Evolutionary conservation across 2,113 vertebrate species (phyloP).

Genomic region (Piprites chloris): DNA sequence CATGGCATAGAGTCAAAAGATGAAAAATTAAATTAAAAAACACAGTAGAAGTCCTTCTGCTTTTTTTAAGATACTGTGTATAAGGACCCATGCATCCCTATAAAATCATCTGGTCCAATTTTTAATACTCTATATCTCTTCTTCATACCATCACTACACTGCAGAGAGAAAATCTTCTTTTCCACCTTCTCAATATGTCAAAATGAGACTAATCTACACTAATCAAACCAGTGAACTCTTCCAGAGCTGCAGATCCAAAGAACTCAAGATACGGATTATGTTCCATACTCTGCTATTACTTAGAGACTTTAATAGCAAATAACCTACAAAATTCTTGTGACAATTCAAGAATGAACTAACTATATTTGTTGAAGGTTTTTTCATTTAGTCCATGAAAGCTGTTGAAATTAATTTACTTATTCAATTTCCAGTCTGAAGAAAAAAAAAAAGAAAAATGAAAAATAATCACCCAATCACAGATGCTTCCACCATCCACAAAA

Average conservation of each 20-base stretch:
- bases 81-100: background rate
- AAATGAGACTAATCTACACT: background rate
- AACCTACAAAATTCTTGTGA: background rate
- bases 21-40: background rate
- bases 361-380: background rate
- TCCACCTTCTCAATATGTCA: background rate
- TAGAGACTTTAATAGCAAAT: background rate
- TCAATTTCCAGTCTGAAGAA: background rate
- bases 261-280: background rate
- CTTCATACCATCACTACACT: background rate
- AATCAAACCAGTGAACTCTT: background rate
- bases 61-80: background rate
- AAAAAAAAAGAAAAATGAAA: background rate
- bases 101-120: background rate
- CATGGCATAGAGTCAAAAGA: background rate
- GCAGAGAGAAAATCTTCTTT: background rate
- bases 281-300: background rate
- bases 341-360: background rate
- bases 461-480: background rate
- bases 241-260: background rate
- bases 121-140: background rate
- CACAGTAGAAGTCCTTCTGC: background rate
- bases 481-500: background rate
- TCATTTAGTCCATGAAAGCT: background rate
- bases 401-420: background rate